A percentile compares a stretch with the other conserved stretches of the same genome.
Conservation (phyloP, 2,113 vertebrate genomes). For the Odocoileus virginianus region DNA sequence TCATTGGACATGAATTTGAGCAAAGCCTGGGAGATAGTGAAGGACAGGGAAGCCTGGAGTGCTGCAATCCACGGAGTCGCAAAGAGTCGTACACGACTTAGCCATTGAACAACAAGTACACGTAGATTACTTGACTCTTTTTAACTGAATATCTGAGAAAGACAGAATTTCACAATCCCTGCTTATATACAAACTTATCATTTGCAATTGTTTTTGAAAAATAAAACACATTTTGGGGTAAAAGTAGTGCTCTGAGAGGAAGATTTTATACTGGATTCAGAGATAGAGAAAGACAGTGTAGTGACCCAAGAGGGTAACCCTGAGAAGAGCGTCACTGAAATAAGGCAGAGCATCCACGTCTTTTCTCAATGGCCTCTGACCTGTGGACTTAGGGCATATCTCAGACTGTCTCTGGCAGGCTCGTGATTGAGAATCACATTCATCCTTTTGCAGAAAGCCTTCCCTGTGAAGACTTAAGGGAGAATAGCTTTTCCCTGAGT, state of each 20-base stretch:
- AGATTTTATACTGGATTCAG: neutral
- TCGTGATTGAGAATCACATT: neutral
- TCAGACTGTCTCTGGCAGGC: neutral
- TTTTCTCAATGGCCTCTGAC: neutral
- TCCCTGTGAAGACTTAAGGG: neutral
- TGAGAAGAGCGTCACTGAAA: rapidly evolving
- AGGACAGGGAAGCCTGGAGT: neutral
- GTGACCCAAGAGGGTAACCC: neutral
- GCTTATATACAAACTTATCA: too few species aligned
- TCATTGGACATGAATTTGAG: neutral
- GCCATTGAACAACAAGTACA: neutral
- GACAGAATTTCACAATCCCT: neutral
- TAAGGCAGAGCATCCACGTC: neutral
- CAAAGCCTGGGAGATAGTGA: neutral
- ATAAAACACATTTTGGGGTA: neutral
- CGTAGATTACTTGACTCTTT: neutral
- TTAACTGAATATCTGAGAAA: neutral
- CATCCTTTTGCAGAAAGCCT: neutral
- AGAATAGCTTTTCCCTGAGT: neutral
- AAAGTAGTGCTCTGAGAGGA: neutral
- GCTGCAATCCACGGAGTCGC: neutral
- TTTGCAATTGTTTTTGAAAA: neutral
- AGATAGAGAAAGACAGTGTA: neutral
- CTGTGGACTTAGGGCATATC: too few species aligned
- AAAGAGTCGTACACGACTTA: rapidly evolving